Conservation (phyloP, 2,888 invertebrate genomes). For the Trissolcus brochymenae region DNA sequence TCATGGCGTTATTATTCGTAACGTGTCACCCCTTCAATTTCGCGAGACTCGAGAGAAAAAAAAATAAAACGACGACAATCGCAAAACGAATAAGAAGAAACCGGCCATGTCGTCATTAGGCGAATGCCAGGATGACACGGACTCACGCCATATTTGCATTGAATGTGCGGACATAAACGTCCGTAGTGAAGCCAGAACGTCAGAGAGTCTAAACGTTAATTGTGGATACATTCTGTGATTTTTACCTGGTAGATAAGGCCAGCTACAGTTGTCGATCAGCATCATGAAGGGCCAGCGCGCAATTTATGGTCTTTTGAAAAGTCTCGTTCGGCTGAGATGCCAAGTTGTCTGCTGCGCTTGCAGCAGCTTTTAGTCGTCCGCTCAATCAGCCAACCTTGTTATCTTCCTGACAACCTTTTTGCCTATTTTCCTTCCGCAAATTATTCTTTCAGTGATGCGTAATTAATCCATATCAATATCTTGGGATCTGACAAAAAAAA, state of each 20-base stretch:
- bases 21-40: conserved; percentile 44
- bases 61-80: conserved; percentile 5
- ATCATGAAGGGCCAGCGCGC: conserved; percentile 38
- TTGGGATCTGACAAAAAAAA: too few species aligned
- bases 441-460: conserved; percentile 20
- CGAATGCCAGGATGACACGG: conserved; percentile 51
- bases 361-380: conserved; percentile 19
- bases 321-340: conserved; percentile 36
- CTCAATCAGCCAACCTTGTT: conserved; percentile 39
- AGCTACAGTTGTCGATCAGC: conserved; percentile 60
- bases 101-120: conserved; percentile 55
- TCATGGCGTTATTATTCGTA: conserved; percentile 48
- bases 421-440: conserved; percentile 18
- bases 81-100: conserved; percentile 49
- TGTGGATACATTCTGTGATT: conserved; percentile 63
- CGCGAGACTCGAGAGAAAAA: conserved; percentile 30
- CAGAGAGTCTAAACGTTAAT: conserved; percentile 64
- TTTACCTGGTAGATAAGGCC: conserved; percentile 51
- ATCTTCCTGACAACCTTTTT: conserved; percentile 35
- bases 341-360: conserved; percentile 30
- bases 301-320: conserved; percentile 58
- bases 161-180: conserved; percentile 64
- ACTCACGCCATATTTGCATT: conserved; percentile 63
- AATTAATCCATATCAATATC: not conserved
- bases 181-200: conserved; percentile 48